A percentile compares a stretch with the other conserved stretches of the same genome.
Evolutionary conservation across 1,140 invertebrate species (phyloP).

Genomic region (Bradysia coprophila): DNA sequence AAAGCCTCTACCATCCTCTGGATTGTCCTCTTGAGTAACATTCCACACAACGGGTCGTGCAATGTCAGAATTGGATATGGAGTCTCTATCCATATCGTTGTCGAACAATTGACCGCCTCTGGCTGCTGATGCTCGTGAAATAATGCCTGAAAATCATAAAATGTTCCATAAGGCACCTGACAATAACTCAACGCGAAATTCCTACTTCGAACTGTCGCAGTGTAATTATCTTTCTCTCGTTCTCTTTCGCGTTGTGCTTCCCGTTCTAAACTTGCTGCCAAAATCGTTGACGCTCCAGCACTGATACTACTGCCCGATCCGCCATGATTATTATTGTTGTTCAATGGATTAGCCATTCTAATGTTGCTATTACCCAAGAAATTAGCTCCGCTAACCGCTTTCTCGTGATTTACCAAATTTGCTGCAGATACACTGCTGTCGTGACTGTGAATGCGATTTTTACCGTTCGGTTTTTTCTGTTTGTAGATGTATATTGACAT

Average conservation of each 20-base stretch:
- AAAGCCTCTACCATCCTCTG: background rate
- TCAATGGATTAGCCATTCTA: background rate
- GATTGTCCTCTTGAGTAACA: background rate
- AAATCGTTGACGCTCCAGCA: conserved; percentile 28
- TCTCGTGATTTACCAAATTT: conserved; percentile 10
- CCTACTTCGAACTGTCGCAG: conserved; percentile 21
- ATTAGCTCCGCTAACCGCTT: conserved; percentile 16
- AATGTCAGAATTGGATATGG: conserved; percentile 10
- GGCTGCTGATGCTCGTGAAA: conserved; percentile 18
- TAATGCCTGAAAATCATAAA: conserved; percentile 21
- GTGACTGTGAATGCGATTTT: conserved; percentile 21
- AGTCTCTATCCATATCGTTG: conserved; percentile 21
- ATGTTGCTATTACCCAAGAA: background rate
- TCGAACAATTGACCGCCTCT: conserved; percentile 19
- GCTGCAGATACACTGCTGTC: conserved; percentile 3
- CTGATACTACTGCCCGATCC: conserved; percentile 30
- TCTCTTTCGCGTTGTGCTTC: conserved; percentile 16
- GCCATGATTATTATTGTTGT: conserved; percentile 12
- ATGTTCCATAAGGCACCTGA: conserved; percentile 5
- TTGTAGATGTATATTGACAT: conserved; percentile 19
- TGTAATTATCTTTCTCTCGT: conserved; percentile 19
- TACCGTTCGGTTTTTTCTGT: conserved; percentile 11
- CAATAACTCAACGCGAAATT: background rate
- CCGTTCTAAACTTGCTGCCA: conserved; percentile 15
- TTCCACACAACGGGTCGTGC: conserved; percentile 1